phyloP scores from a whole-genome alignment of 1,140 invertebrate genomes.

The Lasaia peninsularis region DNA sequence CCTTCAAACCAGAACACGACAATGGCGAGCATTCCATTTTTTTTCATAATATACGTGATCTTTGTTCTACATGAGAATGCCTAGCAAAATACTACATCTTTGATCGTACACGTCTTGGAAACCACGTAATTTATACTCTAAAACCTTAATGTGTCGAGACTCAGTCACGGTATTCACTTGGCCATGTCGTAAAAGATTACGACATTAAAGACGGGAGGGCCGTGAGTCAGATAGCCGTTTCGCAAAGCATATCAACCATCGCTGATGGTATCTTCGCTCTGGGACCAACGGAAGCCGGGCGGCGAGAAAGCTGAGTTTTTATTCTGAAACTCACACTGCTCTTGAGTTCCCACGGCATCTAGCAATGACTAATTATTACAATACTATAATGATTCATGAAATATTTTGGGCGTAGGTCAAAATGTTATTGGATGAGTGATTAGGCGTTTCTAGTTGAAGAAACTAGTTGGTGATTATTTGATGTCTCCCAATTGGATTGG shows the following conservation, averaged over 20 bases:
- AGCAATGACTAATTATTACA: constrained; percentile 13
- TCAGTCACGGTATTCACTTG: constrained; percentile 8
- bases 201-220: constrained; percentile 17
- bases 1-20: too few relatives aligned
- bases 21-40: too few relatives aligned
- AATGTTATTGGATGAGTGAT: not conserved
- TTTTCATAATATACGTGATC: too few relatives aligned
- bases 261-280: constrained; percentile 45
- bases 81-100: too few relatives aligned
- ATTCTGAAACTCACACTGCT: constrained; percentile 44
- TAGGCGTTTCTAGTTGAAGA: too few relatives aligned
- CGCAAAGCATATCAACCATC: constrained; percentile 48
- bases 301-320: constrained; percentile 68
- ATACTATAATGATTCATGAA: not conserved
- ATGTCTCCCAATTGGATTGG: too few relatives aligned
- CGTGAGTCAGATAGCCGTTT: constrained; percentile 53
- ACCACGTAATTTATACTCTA: not conserved
- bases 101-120: too few relatives aligned
- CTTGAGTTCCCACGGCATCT: constrained; percentile 48
- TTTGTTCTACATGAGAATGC: too few relatives aligned
- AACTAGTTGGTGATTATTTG: too few relatives aligned
- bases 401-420: not conserved
- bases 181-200: constrained; percentile 12
- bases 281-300: constrained; percentile 49
- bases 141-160: constrained; percentile 6